A percentile compares a stretch with the other conserved stretches of the same genome.
These are phyloP conservation scores for Tenthredo livida DNA, from an alignment of 2,888 invertebrate species.

Conservation along the genomic window DNA sequence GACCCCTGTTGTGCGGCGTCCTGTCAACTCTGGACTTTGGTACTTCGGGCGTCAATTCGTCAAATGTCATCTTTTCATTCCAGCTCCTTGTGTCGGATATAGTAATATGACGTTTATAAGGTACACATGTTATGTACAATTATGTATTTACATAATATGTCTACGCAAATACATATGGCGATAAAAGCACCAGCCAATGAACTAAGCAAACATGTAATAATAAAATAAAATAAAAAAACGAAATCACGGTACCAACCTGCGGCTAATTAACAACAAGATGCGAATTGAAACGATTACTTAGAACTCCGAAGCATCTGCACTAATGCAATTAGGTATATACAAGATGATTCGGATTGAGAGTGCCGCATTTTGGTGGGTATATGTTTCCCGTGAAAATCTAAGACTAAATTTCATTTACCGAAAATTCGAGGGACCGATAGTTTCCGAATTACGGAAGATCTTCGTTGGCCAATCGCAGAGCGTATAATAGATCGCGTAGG, in stretches of 20 bases:
- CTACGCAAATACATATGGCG: not conserved
- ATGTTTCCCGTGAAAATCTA: not conserved
- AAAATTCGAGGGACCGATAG: too few species aligned
- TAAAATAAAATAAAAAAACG: not conserved
- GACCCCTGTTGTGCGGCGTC: constrained; percentile 59
- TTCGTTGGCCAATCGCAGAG: too few species aligned
- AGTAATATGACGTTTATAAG: not conserved
- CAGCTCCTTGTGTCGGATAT: not conserved
- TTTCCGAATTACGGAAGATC: too few species aligned
- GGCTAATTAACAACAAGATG: not conserved
- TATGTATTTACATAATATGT: not conserved
- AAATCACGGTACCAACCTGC: not conserved
- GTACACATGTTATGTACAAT: not conserved
- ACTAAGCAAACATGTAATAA: not conserved
- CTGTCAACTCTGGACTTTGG: constrained; percentile 23
- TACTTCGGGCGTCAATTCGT: not conserved
- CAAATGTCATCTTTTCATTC: not conserved
- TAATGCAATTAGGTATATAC: not conserved
- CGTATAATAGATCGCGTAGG: too few species aligned
- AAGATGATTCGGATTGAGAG: not conserved
- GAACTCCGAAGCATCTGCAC: not conserved
- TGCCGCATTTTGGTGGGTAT: not conserved
- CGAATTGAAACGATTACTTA: constrained; percentile 19
- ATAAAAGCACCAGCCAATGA: not conserved
- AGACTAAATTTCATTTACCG: too few species aligned